Evolutionary conservation across 2,888 invertebrate genomes (phyloP), one percentile per base, ranked within the genome.

Genomic region (Calephelis perditalis): DNA sequence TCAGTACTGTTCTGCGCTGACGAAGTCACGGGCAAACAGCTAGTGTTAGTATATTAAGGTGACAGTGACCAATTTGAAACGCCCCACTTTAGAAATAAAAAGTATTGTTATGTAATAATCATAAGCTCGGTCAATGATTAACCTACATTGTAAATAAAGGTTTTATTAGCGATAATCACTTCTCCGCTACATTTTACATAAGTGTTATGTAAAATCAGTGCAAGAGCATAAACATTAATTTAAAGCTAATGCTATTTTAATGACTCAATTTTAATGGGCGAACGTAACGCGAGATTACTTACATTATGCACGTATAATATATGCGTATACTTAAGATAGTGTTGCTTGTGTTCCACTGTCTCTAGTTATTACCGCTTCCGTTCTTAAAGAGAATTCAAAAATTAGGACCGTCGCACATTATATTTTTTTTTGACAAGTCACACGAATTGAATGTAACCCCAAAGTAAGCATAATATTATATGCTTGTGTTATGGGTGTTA

Each of bases 271-370:
- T 49, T 3, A 47, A 47, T 15, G 49, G 49, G 5, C 26, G 4
- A 49, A 49, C 49, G 26, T 49, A 49, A 49, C 49, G 26, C 26
- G 49, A 15, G 15, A 7, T 49, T 49, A 49, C 9, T 26, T 15
- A 49, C 26, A 49, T 7, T 26, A 26, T 26, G 26, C 26, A 26
- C 26, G 26, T 26, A 3, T 26, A 26, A 26, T 26, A 26, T 26
- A 26, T 26, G 12, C 59, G 44, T 56, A 59, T 49, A 59, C 59
- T 26, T 26, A 26, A 26, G 26, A 26, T 26, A 26, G 26, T 26
- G 2, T 26, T 26, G 26, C 26, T 26, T 56, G 59, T 57, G 56
- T 62, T 60, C 57, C 26, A 57, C 56, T 62, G 57, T 59, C 10
- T 52, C 26, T 57, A 11, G 2, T 60, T 46, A 12, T 54, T 57